Evolutionary conservation across 2,113 vertebrate genomes (phyloP), one percentile per base, ranked within the genome.

Genomic region (Vanacampus margaritifer): DNA sequence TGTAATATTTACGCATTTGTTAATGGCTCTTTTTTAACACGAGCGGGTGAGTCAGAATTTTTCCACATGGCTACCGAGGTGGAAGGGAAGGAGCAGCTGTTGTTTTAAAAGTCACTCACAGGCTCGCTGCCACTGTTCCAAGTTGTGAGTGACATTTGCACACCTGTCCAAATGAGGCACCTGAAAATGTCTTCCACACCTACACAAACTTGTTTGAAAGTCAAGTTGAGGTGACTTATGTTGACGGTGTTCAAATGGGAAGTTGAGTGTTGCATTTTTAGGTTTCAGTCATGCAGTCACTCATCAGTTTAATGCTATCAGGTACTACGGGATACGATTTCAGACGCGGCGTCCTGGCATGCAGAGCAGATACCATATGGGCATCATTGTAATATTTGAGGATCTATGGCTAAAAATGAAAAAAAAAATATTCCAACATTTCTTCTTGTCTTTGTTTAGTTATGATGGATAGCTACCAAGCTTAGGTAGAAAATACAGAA

Each of bases 21-120:
- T 79, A 79, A 85, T 88, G 73, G 59, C 69, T 86, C 86, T 89
- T 87, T 80, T 62, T 62, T 26, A 17, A 74, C 68, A 72, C 78
- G 83, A 86, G 68, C 64, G 71, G 39, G 76, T 90, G 90, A 91
- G 82, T 91, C 88, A 87, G 74, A 83, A 58, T 83, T 89, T 87
- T 88, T 87, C 88, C 90, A 80, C 68, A 26, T 57, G 67, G 79
- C 88, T 90, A 87, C 86, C 70, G 82, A 62, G 60, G 60, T 43
- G n/a, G 39, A 62, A 63, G 71, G 81, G 78, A 65, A 56, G 63
- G 71, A 78, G 69, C 80, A 82, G 86, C 83, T 81, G 73, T 69
- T 76, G 75, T 14, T 32, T 69, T 67, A 65, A 37, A 32, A 75
- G 69, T 65, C 74, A 61, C 73, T 81, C 65, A 75, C 72, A 23